Percentiles rank a stretch among this genome's conserved stretches.
phyloP scores from a whole-genome alignment of 2,113 vertebrate species.

The Bucco capensis region DNA sequence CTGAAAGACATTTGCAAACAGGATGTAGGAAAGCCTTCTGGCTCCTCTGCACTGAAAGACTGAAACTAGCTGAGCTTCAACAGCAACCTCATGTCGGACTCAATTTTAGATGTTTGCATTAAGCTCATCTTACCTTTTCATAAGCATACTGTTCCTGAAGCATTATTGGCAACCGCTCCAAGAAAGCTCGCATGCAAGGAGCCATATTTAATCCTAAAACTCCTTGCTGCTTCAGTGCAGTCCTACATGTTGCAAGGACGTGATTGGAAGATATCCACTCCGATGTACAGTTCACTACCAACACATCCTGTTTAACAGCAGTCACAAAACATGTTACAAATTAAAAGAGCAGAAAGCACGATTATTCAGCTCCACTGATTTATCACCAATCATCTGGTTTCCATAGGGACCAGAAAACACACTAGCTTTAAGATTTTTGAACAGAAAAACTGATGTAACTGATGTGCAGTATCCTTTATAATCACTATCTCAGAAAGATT shows the following conservation, averaged over 20 bases:
- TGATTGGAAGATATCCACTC: conserved; percentile 91
- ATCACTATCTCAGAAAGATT: neutral
- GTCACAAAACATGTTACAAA: neutral
- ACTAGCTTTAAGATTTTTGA: neutral
- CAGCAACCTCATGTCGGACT: neutral
- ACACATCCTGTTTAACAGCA: conserved; percentile 82
- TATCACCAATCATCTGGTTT: neutral
- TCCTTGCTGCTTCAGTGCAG: conserved; percentile 91
- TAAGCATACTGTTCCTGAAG: conserved; percentile 97
- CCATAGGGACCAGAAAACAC: neutral
- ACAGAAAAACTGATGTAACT: neutral
- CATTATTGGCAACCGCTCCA: conserved; percentile 93
- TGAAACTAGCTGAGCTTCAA: neutral
- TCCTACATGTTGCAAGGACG: conserved; percentile 89
- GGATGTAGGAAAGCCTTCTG: neutral
- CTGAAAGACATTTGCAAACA: neutral
- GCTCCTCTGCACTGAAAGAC: neutral
- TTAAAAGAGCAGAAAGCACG: neutral
- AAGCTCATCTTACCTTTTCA: conserved; percentile 84
- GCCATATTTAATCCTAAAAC: conserved; percentile 91
- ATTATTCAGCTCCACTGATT: neutral
- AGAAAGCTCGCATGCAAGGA: conserved; percentile 94
- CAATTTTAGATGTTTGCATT: fast-evolving
- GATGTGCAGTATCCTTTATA: neutral
- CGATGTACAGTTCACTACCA: conserved; percentile 90